Evolutionary conservation across 2,113 vertebrate species (phyloP).

Genomic region (Typhlomys cinereus): DNA sequence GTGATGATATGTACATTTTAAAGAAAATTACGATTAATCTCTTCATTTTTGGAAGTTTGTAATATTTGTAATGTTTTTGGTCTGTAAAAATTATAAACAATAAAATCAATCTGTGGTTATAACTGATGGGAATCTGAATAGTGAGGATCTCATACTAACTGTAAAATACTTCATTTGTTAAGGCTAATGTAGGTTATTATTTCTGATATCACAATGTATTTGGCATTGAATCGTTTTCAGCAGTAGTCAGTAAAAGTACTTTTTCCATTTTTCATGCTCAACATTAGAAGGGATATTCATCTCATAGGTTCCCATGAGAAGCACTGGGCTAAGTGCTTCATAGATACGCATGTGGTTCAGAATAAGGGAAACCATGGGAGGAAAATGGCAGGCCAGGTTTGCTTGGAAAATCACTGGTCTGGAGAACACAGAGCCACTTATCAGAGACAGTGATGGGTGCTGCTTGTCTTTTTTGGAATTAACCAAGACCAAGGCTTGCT

Average conservation of each 20-base stretch:
- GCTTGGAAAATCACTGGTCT: background rate
- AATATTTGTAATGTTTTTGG: slow-evolving; percentile 82
- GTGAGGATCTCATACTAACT: background rate
- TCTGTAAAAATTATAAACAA: slow-evolving; percentile 79
- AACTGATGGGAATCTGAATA: slow-evolving; percentile 8
- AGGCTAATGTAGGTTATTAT: background rate
- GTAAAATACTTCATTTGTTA: background rate
- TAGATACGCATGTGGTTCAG: background rate
- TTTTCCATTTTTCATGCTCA: background rate
- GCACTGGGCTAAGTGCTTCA: background rate
- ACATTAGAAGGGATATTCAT: background rate
- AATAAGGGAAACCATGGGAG: background rate
- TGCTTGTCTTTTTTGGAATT: background rate
- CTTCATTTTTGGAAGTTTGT: slow-evolving; percentile 78
- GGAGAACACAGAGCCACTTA: rapidly evolving
- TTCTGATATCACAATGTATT: background rate
- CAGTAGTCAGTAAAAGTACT: background rate
- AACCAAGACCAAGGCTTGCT: background rate
- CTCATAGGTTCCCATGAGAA: background rate
- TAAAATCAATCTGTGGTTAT: slow-evolving; percentile 76
- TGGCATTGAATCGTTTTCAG: background rate
- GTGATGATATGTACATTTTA: slow-evolving; percentile 73
- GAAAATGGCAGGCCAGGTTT: too few species aligned
- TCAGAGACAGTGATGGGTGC: background rate
- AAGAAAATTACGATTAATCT: slow-evolving; percentile 69